These are phyloP conservation scores for Bufotes viridis DNA, from an alignment of 2,797 vertebrate species.

Conservation along the genomic window DNA sequence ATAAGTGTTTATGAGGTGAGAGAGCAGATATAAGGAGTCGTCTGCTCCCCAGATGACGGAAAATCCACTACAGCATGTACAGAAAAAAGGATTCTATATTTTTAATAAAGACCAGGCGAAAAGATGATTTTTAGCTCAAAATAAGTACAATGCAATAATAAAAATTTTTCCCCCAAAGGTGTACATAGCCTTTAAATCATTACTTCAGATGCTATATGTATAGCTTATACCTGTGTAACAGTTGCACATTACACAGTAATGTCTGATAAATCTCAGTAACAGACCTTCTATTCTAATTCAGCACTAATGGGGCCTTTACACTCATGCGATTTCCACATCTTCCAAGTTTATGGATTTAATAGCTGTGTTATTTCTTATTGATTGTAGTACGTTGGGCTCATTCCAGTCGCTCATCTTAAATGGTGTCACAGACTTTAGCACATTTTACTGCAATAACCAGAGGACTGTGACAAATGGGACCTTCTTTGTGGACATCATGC, in stretches of 20 bases:
- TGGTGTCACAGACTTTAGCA: not conserved
- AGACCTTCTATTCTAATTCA: not conserved
- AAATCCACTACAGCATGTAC: too few relatives aligned
- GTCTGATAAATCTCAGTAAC: not conserved
- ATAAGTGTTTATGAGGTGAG: too few relatives aligned
- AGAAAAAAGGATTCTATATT: too few relatives aligned
- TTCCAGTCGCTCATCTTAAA: not conserved
- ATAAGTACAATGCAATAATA: too few relatives aligned
- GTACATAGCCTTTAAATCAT: too few relatives aligned
- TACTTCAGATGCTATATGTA: not conserved
- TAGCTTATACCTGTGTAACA: not conserved
- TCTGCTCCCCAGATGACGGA: too few relatives aligned
- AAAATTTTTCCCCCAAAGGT: too few relatives aligned
- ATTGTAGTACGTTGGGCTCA: not conserved
- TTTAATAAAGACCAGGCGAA: too few relatives aligned
- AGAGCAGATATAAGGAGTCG: too few relatives aligned
- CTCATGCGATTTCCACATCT: not conserved
- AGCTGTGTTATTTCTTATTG: not conserved
- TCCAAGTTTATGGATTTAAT: not conserved
- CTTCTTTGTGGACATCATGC: not conserved
- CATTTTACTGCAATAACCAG: not conserved
- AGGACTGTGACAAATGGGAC: not conserved
- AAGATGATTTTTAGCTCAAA: too few relatives aligned
- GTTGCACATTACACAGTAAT: not conserved
- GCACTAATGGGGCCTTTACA: not conserved